Evolutionary conservation across 2,888 invertebrate species (phyloP), one percentile per base, ranked within the genome.

Genomic region (Pachliopta kotzebuea): DNA sequence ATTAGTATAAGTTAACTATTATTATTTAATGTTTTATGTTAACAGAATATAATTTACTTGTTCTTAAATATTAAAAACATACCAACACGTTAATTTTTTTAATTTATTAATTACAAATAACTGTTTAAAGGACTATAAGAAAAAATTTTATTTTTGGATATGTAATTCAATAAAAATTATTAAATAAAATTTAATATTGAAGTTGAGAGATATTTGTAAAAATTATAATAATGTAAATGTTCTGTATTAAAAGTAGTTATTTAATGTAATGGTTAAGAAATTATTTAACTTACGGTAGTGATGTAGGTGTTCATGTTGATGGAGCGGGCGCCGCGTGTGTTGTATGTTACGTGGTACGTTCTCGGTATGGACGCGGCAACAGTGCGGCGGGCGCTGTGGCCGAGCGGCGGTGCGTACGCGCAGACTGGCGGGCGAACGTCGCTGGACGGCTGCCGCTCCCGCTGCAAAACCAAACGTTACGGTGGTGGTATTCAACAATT

Each of bases 201-300:
- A n/a, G n/a, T n/a, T n/a, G n/a, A n/a, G n/a, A 3, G 14, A 37
- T 37, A 37, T 14, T 37, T 11, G 11, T 11, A 11, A 37, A 11
- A 37, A 17, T 1, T 37, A 37, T 37, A 1, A 37, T 37, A 37
- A 18, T n/a, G 45, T 45, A 45, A 6, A 11, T 45, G 3, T n/a
- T 45, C 6, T n/a, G 45, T 7, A 18, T 18, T 45, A 18, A 4
- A 18, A 45, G 4, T 6, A 45, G 7, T 52, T 21, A 1, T 21
- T 21, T 52, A 50, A 50, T 3, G 14, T 20, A 50, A 2, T 20
- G 21, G 20, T n/a, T 53, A 63, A 56, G 11, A 50, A 66, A 18
- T 54, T 45, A 52, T 26, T 67, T 21, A 67, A 89, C 90, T 90
- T 82, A 90, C 90, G 71, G 85, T 84, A 86, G 81, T 86, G 68